phyloP scores from a whole-genome alignment of 1,140 invertebrate species.

The Odontomachus brunneus region DNA sequence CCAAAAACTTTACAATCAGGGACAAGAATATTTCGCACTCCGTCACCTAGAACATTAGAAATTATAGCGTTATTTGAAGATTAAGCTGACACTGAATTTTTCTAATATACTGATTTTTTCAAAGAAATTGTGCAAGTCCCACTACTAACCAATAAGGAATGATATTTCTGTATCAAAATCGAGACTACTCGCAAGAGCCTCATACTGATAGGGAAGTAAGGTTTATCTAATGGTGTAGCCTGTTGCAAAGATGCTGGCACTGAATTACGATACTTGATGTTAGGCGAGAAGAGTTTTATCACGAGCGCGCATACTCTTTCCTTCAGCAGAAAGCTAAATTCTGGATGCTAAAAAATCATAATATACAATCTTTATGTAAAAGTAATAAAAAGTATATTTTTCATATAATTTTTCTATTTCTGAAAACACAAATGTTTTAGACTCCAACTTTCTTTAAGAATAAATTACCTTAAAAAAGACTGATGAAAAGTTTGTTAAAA shows the following conservation, averaged over 20 bases:
- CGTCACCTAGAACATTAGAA: conserved; percentile 90
- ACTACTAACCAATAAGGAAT: conserved; percentile 92
- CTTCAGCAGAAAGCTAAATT: conserved; percentile 97
- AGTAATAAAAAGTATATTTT: background rate
- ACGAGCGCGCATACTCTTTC: conserved; percentile 98
- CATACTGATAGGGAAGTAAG: conserved; percentile 99
- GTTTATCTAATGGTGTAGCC: conserved; percentile 92
- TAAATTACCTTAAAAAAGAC: conserved; percentile 95
- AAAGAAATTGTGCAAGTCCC: background rate
- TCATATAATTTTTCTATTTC: conserved; percentile 15
- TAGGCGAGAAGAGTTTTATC: conserved; percentile 99
- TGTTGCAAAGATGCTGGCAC: conserved; percentile 85
- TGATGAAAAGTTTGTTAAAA: conserved; percentile 95
- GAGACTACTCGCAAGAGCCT: conserved; percentile 96
- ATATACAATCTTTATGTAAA: conserved; percentile 12
- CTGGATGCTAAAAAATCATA: conserved; percentile 91
- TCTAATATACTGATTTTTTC: background rate
- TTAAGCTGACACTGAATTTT: background rate
- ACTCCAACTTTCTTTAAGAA: background rate
- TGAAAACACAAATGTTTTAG: conserved; percentile 21
- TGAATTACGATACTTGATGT: conserved; percentile 94
- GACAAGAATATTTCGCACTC: conserved; percentile 99
- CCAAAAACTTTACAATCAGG: conserved; percentile 98
- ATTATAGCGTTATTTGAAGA: conserved; percentile 36
- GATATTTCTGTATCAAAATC: conserved; percentile 97